These are phyloP conservation scores for Drosophila tripunctata DNA, from an alignment of 2,888 invertebrate genomes.

Conservation along the genomic window DNA sequence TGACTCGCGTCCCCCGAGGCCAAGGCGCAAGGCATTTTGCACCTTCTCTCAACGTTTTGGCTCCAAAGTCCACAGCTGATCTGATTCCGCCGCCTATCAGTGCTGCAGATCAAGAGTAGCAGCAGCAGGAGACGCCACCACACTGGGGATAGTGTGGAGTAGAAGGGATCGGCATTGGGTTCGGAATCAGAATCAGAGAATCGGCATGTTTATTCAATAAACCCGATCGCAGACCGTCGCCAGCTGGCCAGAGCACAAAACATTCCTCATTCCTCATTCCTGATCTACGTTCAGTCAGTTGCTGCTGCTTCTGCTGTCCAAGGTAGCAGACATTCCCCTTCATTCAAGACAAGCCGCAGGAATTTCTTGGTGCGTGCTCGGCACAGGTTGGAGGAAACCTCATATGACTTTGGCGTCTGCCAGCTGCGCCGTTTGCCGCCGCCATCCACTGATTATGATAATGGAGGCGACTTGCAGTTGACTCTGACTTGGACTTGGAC, in stretches of 20 bases:
- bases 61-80: constrained; percentile 69
- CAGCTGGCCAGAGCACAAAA: constrained; percentile 55
- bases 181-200: background rate
- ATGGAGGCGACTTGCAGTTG: constrained; percentile 50
- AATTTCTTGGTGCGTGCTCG: constrained; percentile 83
- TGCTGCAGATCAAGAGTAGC: constrained; percentile 55
- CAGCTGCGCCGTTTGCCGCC: constrained; percentile 67
- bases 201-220: constrained; percentile 83
- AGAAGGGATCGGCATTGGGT: background rate
- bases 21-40: constrained; percentile 82
- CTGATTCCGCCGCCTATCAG: constrained; percentile 78
- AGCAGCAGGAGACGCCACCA: constrained; percentile 65
- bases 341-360: constrained; percentile 80
- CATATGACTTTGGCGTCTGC: constrained; percentile 61
- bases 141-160: constrained; percentile 2
- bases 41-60: constrained; percentile 59
- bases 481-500: no score
- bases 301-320: background rate
- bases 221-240: constrained; percentile 67
- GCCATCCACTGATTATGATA: constrained; percentile 74
- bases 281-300: no score
- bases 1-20: constrained; percentile 77
- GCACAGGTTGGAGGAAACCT: constrained; percentile 68
- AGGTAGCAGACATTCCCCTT: constrained; percentile 46
- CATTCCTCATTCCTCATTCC: no score